phyloP scores from a whole-genome alignment of 2,113 vertebrate genomes.

The Menura novaehollandiae region DNA sequence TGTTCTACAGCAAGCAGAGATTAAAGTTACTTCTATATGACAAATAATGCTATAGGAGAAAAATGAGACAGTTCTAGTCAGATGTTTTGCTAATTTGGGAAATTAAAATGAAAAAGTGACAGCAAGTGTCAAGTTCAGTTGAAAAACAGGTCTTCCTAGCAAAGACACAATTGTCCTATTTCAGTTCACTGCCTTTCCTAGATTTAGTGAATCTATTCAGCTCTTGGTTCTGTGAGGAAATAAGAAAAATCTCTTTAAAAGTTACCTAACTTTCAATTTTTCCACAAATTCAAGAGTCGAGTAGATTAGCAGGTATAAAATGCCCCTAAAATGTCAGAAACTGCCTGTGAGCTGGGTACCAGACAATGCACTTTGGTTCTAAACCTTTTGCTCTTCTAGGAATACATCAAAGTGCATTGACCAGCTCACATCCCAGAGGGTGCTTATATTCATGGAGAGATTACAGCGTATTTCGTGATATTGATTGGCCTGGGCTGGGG shows the following conservation, averaged over 20 bases:
- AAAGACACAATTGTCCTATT: neutral
- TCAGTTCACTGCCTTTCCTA: neutral
- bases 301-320: neutral
- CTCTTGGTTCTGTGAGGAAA: neutral
- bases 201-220: neutral
- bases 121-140: neutral
- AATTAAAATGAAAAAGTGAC: neutral
- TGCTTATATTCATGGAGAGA: neutral
- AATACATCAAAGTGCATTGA: conserved; percentile 47
- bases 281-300: neutral
- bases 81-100: neutral
- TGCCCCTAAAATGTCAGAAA: neutral
- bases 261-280: neutral
- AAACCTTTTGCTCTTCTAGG: conserved; percentile 3
- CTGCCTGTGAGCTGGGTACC: neutral
- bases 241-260: neutral
- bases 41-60: neutral
- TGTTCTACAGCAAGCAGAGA: neutral
- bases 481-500: conserved; percentile 9
- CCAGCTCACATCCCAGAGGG: conserved; percentile 38
- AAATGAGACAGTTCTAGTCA: neutral
- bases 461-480: conserved; percentile 5
- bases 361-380: neutral
- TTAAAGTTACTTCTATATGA: neutral
- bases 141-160: neutral